Percentiles rank a stretch among this genome's conserved stretches.
These are phyloP conservation scores for Dermochelys coriacea DNA, from an alignment of 2,797 vertebrate genomes.

Conservation along the genomic window DNA sequence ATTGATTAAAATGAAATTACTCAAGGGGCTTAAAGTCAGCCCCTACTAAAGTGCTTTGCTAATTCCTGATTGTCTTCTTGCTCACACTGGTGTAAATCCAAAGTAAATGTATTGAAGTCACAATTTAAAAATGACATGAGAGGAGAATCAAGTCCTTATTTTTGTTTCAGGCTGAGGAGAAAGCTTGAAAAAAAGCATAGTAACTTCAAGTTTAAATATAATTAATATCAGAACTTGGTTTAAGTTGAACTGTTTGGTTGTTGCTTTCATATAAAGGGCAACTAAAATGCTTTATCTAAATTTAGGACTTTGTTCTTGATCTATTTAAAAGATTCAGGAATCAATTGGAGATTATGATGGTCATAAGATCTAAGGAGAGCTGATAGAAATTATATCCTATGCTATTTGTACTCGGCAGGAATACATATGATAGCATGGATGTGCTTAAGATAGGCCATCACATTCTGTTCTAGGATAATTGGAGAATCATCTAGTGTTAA, in stretches of 20 bases:
- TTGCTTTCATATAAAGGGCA: neutral
- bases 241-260: neutral
- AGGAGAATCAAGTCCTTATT: neutral
- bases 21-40: neutral
- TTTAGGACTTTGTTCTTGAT: neutral
- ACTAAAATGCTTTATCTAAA: neutral
- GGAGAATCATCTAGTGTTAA: conserved; percentile 5
- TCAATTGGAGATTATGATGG: accelerated
- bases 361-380: neutral
- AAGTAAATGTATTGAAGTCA: accelerated
- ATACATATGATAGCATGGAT: neutral
- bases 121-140: neutral
- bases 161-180: neutral
- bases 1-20: neutral
- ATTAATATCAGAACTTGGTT: accelerated
- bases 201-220: neutral
- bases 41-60: neutral
- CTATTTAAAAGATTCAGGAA: accelerated
- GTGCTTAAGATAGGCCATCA: neutral
- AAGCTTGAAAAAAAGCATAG: neutral
- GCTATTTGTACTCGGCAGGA: neutral
- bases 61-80: neutral
- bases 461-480: conserved; percentile 17
- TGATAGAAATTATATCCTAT: neutral
- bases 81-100: neutral